Evolutionary conservation across 2,888 invertebrate genomes (phyloP), one percentile per base, ranked within the genome.

Genomic region (Caenorhabditis auriculariae): DNA sequence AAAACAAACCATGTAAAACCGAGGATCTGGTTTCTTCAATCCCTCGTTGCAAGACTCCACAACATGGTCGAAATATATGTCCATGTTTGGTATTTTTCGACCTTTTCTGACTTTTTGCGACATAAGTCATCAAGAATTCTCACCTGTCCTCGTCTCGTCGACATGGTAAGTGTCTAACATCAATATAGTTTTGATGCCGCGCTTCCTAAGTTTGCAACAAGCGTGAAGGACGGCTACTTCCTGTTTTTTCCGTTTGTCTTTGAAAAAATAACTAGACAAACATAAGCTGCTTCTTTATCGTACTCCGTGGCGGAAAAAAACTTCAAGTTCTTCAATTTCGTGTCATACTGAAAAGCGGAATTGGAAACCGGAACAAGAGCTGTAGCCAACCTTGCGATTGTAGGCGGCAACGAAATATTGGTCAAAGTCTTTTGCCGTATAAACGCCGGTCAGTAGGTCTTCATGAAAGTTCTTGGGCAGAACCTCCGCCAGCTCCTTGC

Each of bases 151-250:
- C 23, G 54, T 52, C 32, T 63, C 63, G 47, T 63, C 59, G 0
- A 59, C 63, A 37, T 63, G 63, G 41, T 63, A 63, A 3, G 63
- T 63, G 27, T 63, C 63, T 41, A 63, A 39, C 54, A 63, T 54
- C 32, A 63, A 42, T 28, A 59, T 49, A 1, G 63, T 63, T 29
- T 63, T 63, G 28, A 63, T 37, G 32, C 58, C 48, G 38, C 39
- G 47, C 24, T 58, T 59, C 5, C 59, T 50, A 9, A 63, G 45
- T 26, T 59, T 63, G 29, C 49, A 44, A 19, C 63, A 63, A 24
- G 55, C 59, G 26, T 54, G 57, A 47, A 63, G 35, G 2, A 63
- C 63, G 23, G 63, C 63, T 46, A 59, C 63, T 28, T 63, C 63
- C 61, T 61, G 37, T 43, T 4, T 43, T 43, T 45, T 45, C 19